phyloP scores from a whole-genome alignment of 2,888 invertebrate species.

The Clepsis dumicolana region DNA sequence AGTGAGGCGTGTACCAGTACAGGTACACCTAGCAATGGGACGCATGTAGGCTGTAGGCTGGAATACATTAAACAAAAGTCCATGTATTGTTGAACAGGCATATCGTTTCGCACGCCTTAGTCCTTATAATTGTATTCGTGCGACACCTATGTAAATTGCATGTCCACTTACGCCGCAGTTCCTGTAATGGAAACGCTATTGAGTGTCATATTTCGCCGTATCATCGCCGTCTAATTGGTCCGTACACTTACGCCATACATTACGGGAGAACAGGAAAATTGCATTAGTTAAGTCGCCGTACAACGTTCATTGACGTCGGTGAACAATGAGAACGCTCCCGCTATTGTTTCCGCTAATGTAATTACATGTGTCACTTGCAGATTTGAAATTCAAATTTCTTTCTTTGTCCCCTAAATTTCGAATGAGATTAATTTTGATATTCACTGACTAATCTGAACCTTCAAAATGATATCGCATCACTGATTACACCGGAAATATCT shows the following conservation, averaged over 20 bases:
- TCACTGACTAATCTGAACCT: conserved; percentile 22
- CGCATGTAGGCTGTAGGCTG: background rate
- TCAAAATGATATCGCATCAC: conserved; percentile 28
- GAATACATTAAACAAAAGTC: background rate
- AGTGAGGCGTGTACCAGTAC: background rate
- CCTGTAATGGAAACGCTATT: conserved; percentile 13
- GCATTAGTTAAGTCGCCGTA: conserved; percentile 36
- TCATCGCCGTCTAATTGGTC: conserved; percentile 23
- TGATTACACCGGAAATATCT: conserved; percentile 28
- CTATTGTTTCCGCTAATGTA: conserved; percentile 42
- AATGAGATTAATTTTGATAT: conserved; percentile 46
- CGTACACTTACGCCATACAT: conserved; percentile 11
- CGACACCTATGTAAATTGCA: conserved; percentile 1
- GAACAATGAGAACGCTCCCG: conserved; percentile 33
- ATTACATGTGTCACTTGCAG: conserved; percentile 69
- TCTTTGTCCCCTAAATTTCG: conserved; percentile 46
- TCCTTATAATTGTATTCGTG: background rate
- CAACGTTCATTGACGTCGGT: conserved; percentile 33
- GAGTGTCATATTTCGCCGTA: conserved; percentile 27
- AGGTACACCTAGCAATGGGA: background rate
- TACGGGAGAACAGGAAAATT: conserved; percentile 40
- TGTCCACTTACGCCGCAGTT: background rate
- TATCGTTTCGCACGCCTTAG: background rate
- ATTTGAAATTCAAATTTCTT: conserved; percentile 77
- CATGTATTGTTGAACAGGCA: background rate